Base-by-base conservation (phyloP, 2,113 vertebrate genomes). In the Otis tarda region DNA sequence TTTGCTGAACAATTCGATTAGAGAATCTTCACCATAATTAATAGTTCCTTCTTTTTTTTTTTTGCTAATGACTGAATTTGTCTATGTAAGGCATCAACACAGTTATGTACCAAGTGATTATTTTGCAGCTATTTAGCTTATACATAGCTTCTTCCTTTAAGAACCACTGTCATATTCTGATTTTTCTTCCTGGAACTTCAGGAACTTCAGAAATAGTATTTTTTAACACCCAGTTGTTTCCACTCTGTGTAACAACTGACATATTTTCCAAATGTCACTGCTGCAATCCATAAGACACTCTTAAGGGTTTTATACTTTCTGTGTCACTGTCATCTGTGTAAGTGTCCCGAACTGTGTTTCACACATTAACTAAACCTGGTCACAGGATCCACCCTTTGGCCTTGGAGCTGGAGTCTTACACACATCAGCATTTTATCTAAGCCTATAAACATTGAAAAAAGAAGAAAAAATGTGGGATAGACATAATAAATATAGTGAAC, bases 251-350 rank as follows among this genome's bases (percentile, higher is more conserved):
- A 56, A 87, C 14, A 65, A 53, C 31, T 70, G 59, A 37, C 31
- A 37, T 68, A 49, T 91, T 95, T 93, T 95, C 57, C 28, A 83
- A 93, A 82, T 76, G 74, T 71, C 81, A 84, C 39, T n/a, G 10
- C 21, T 76, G 49, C 35, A 89, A 68, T 43, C 27, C 9, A 2
- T 55, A 88, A 63, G 56, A 43, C 24, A 60, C 7, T 84, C 24
- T 39, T 50, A 14, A 81, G 39, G 21, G 0, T 71, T 8, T 67
- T 89, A 13, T 47, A 60, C 5, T 71, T 92, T 52, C 47, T 56
- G 4, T 43, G 23, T 35, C 65, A 31, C 33, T 63, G 53, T 39
- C 15, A 80, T 8, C 28, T 78, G 4, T 63, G 16, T 23, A 88
- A 90, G 31, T n/a, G 47, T 31, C 35, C 64, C 8, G 4, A 81